Conservation (phyloP, 2,113 vertebrate species). For the Erpornis zantholeuca region DNA sequence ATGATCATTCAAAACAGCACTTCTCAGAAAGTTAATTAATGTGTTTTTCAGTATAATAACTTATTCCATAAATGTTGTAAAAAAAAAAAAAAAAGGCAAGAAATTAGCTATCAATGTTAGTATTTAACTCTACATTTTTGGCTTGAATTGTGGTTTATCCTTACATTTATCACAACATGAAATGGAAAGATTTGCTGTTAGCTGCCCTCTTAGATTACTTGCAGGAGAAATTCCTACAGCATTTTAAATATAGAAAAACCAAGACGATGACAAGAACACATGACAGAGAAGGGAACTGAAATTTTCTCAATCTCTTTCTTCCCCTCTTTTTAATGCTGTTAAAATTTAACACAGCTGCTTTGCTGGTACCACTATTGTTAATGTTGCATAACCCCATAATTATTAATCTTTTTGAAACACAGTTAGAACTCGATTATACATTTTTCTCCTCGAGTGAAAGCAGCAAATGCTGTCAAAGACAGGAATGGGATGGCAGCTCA, state of each 20-base stretch:
- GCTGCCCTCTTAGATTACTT: background rate
- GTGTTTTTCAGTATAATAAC: background rate
- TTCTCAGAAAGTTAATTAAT: background rate
- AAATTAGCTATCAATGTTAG: background rate
- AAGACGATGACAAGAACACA: background rate
- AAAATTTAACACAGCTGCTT: background rate
- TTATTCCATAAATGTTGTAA: background rate
- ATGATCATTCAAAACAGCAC: background rate
- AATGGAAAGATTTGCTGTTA: background rate
- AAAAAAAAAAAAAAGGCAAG: background rate
- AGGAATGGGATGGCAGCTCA: background rate
- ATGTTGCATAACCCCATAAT: slow-evolving; percentile 3
- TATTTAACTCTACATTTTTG: background rate
- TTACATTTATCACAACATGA: background rate
- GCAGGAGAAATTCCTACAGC: background rate
- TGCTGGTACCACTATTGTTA: background rate
- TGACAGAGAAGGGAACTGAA: slow-evolving; percentile 43
- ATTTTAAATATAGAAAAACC: slow-evolving; percentile 33
- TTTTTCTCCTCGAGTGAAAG: background rate
- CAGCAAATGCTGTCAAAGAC: background rate
- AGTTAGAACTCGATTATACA: background rate
- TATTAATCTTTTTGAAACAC: background rate
- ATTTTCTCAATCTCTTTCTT: slow-evolving; percentile 37
- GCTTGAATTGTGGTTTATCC: background rate
- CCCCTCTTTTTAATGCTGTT: slow-evolving; percentile 3